Evolutionary conservation across 1,140 invertebrate species (phyloP), one percentile per base, ranked within the genome.

Genomic region (Hydropsyche tenuis): DNA sequence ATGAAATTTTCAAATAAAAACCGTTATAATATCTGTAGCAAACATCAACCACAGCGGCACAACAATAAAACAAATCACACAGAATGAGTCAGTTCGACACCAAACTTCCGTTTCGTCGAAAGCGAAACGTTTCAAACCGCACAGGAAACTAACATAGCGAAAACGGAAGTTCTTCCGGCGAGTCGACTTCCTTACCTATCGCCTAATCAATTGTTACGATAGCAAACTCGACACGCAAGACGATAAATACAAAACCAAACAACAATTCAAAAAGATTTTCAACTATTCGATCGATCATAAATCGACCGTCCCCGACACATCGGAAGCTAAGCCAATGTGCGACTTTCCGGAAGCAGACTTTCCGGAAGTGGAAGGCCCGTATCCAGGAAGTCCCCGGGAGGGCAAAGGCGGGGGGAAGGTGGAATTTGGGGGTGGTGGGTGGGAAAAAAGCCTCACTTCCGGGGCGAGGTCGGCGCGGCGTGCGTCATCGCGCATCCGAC

Each of bases 291-390:
- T n/a, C n/a, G n/a, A n/a, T n/a, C n/a, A n/a, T n/a, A n/a, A n/a
- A n/a, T n/a, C n/a, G n/a, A n/a, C n/a, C n/a, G n/a, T n/a, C n/a
- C n/a, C n/a, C n/a, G n/a, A n/a, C n/a, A n/a, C n/a, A n/a, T n/a
- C n/a, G n/a, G n/a, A n/a, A n/a, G n/a, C n/a, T n/a, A n/a, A n/a
- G n/a, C n/a, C n/a, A n/a, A n/a, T n/a, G n/a, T n/a, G n/a, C n/a
- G n/a, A n/a, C n/a, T n/a, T n/a, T 16, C 16, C 65, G 65, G 65
- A 68, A 68, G 65, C 25, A 20, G 65, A 68, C 48, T 68, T 68
- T 68, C 65, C 65, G 65, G 65, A 68, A 68, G 65, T 51, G 65
- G 27, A 70, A 70, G 14, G 23, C 30, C 23, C 27, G 20, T n/a
- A 25, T 27, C 68, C 68, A 25, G 48, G 51, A 25, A 48, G 45